Percentiles rank a stretch among this genome's conserved stretches.
Evolutionary conservation across 2,797 vertebrate genomes (phyloP).

Genomic region (Atherinosoma microstoma): DNA sequence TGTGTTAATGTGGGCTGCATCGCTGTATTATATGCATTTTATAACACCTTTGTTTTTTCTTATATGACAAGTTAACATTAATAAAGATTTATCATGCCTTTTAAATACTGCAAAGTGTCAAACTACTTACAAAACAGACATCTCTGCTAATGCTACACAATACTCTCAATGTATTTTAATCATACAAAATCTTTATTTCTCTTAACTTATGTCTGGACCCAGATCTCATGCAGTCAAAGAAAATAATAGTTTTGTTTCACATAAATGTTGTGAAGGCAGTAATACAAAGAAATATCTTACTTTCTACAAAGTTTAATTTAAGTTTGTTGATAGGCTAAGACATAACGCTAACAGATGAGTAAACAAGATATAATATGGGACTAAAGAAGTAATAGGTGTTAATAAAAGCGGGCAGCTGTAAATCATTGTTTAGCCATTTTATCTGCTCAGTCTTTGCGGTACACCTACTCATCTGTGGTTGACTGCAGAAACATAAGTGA

Average conservation of each 20-base stretch:
- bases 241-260: neutral
- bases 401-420: neutral
- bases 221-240: neutral
- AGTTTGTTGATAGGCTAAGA: neutral
- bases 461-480: slow-evolving; percentile 41
- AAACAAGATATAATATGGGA: neutral
- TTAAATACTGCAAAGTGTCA: slow-evolving; percentile 1
- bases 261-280: neutral
- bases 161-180: neutral
- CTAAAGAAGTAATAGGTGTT: neutral
- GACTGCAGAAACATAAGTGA: slow-evolving; percentile 34
- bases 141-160: neutral
- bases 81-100: neutral
- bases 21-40: neutral
- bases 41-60: neutral
- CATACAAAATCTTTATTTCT: neutral
- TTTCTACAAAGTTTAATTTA: neutral
- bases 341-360: neutral
- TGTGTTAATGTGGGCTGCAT: neutral
- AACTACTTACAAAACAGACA: neutral
- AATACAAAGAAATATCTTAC: neutral
- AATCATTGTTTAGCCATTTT: slow-evolving; percentile 13
- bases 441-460: slow-evolving; percentile 17
- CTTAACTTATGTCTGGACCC: neutral
- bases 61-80: neutral